phyloP scores from a whole-genome alignment of 2,888 invertebrate species.

The Peribatodes rhomboidaria region DNA sequence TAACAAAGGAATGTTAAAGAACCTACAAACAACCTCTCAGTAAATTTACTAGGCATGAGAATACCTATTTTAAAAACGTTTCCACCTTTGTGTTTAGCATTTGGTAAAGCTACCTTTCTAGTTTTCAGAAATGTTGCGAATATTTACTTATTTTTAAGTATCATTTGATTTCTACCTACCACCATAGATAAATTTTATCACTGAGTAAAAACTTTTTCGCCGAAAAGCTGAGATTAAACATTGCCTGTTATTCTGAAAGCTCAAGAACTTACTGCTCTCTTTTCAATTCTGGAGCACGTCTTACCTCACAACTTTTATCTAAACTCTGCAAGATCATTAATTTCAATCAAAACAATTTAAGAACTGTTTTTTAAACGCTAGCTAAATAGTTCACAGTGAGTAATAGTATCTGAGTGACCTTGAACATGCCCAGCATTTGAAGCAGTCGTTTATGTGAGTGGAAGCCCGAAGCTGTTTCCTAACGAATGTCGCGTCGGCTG shows the following conservation, averaged over 20 bases:
- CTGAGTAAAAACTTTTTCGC: no score
- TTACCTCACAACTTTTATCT: not conserved
- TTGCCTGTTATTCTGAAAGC: no score
- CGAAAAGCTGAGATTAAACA: no score
- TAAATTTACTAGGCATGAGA: not conserved
- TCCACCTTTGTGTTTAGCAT: no score
- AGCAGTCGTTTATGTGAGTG: conserved; percentile 22
- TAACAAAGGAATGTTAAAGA: conserved; percentile 13
- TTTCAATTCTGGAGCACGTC: no score
- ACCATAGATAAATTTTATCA: no score
- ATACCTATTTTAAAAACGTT: not conserved
- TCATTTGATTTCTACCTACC: no score
- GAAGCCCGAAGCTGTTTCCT: conserved; percentile 31
- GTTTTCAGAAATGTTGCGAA: no score
- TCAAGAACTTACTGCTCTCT: no score
- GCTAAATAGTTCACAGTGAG: conserved; percentile 15
- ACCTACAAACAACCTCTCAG: not conserved
- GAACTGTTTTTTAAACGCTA: conserved; percentile 16
- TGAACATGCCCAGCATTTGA: conserved; percentile 23
- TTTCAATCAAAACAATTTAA: conserved; percentile 9
- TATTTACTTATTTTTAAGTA: no score
- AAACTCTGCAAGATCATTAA: conserved; percentile 10
- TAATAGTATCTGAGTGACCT: conserved; percentile 30
- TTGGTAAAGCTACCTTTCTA: no score
- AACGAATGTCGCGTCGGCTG: conserved; percentile 66